These are phyloP conservation scores for Piprites chloris DNA, from an alignment of 2,113 vertebrate genomes.

Conservation along the genomic window DNA sequence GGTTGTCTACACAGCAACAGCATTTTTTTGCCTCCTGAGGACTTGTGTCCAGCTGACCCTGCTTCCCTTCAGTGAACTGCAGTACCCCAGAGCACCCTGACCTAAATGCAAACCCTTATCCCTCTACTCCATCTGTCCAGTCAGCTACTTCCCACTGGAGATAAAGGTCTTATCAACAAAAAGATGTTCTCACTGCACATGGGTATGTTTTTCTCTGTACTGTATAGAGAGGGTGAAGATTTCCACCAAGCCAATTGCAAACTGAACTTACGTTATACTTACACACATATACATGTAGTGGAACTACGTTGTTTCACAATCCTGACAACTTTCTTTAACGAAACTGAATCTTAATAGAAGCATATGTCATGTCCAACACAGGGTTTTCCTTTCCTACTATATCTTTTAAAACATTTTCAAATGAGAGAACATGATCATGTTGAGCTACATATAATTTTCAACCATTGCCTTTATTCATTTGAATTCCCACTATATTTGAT, in stretches of 20 bases:
- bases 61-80: not conserved
- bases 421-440: not conserved
- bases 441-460: not conserved
- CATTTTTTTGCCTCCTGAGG: not conserved
- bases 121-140: not conserved
- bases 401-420: not conserved
- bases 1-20: not conserved
- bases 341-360: not conserved
- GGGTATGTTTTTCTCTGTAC: not conserved
- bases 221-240: not conserved
- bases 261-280: not conserved
- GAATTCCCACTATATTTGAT: not conserved
- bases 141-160: not conserved
- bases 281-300: not conserved
- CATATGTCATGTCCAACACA: not conserved
- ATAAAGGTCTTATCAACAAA: not conserved
- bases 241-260: not conserved
- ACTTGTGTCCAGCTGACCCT: not conserved
- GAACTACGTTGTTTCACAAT: not conserved
- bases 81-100: not conserved
- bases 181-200: not conserved
- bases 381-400: not conserved
- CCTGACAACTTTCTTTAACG: not conserved
- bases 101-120: not conserved
- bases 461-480: not conserved